A percentile compares a stretch with the other conserved stretches of the same genome.
Conservation (phyloP, 2,797 vertebrate genomes). For the Clarias fuscus region DNA sequence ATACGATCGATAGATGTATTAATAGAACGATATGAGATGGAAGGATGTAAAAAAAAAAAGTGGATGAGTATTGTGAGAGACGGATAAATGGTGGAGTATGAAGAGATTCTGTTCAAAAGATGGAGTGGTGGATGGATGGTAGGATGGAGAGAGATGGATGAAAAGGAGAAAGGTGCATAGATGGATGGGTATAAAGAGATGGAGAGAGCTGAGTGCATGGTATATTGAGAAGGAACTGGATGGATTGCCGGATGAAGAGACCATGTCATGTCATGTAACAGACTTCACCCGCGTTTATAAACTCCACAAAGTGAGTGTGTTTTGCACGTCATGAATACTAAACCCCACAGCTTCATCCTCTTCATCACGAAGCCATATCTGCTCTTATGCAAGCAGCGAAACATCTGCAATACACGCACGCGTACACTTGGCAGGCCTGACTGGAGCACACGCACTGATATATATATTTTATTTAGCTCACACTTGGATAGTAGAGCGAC, state of each 20-base stretch:
- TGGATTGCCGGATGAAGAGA: not conserved
- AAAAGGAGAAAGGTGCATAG: too few relatives aligned
- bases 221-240: too few relatives aligned
- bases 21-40: too few relatives aligned
- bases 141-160: too few relatives aligned
- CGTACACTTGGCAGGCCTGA: conserved; percentile 58
- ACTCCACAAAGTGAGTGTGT: not conserved
- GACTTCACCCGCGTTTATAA: not conserved
- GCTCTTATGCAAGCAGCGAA: conserved; percentile 56
- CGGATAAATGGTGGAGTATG: too few relatives aligned
- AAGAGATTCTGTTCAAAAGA: too few relatives aligned
- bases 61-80: not conserved
- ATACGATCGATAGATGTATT: too few relatives aligned
- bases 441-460: conserved; percentile 48
- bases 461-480: conserved; percentile 69
- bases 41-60: not conserved
- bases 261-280: not conserved
- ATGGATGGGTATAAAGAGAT: too few relatives aligned
- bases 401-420: conserved; percentile 56
- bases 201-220: too few relatives aligned
- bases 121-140: too few relatives aligned
- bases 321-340: not conserved
- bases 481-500: conserved; percentile 57
- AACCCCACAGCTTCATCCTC: conserved; percentile 6
- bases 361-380: conserved; percentile 37